A percentile compares a stretch with the other conserved stretches of the same genome.
phyloP scores from a whole-genome alignment of 2,797 vertebrate species.

The Erpetoichthys calabaricus region DNA sequence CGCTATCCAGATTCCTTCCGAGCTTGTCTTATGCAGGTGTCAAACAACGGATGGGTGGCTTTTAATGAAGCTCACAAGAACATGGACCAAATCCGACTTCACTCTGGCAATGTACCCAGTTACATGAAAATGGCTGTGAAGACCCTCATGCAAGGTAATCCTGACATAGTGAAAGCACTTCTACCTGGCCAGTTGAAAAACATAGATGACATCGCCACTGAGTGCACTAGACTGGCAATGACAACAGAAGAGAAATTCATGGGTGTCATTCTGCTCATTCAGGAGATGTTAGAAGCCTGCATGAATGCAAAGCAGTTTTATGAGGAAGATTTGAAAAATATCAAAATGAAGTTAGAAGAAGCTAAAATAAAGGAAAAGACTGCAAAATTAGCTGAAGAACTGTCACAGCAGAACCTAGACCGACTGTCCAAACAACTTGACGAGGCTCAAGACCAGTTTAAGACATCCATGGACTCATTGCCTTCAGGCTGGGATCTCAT shows the following conservation, averaged over 20 bases:
- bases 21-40: slow-evolving; percentile 28
- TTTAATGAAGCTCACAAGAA: slow-evolving; percentile 28
- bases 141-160: slow-evolving; percentile 18
- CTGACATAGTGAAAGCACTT: slow-evolving; percentile 7
- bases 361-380: slow-evolving; percentile 7
- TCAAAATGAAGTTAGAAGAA: slow-evolving; percentile 12
- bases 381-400: slow-evolving; percentile 1
- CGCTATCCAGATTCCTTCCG: slow-evolving; percentile 28
- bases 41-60: slow-evolving; percentile 23
- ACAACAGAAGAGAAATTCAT: slow-evolving; percentile 15
- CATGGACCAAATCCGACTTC: slow-evolving; percentile 23
- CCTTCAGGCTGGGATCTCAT: slow-evolving; percentile 13
- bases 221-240: slow-evolving; percentile 16
- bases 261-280: slow-evolving; percentile 17
- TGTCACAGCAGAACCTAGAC: not conserved
- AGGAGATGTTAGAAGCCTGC: slow-evolving; percentile 22
- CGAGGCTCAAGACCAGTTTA: slow-evolving; percentile 1
- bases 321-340: slow-evolving; percentile 8
- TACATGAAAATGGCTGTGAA: slow-evolving; percentile 18
- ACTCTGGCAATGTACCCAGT: slow-evolving; percentile 15
- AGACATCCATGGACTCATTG: slow-evolving; percentile 8
- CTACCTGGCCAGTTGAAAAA: slow-evolving; percentile 20
- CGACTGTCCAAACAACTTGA: not conserved
- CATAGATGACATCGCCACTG: slow-evolving; percentile 14
- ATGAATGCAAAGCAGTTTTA: slow-evolving; percentile 16